A percentile compares a stretch with the other conserved stretches of the same genome.
These are phyloP conservation scores for Drosophila aldrichi DNA, from an alignment of 2,888 invertebrate species.

Conservation along the genomic window DNA sequence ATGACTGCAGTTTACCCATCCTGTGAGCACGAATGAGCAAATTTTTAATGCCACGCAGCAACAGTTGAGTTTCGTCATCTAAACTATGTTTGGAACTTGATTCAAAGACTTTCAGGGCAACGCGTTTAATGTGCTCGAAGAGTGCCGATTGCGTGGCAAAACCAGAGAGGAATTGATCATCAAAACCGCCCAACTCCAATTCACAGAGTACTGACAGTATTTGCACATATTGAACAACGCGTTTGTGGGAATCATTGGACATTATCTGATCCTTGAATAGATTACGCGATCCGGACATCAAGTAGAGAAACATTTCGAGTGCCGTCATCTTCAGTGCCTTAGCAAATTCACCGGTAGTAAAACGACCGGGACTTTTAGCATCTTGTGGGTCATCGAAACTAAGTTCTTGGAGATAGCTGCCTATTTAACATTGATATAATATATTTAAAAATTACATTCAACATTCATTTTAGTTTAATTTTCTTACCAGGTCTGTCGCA, in stretches of 20 bases:
- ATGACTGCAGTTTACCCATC: conserved; percentile 30
- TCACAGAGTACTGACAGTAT: conserved; percentile 66
- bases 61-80: conserved; percentile 40
- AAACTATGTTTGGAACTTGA: conserved; percentile 76
- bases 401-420: conserved; percentile 16
- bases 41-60: conserved; percentile 61
- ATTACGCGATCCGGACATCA: conserved; percentile 53
- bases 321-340: conserved; percentile 55
- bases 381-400: conserved; percentile 8
- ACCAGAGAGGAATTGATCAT: conserved; percentile 56
- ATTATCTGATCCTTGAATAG: conserved; percentile 64
- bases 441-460: neutral
- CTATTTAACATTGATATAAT: neutral
- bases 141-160: conserved; percentile 67
- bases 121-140: conserved; percentile 58
- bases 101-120: conserved; percentile 78
- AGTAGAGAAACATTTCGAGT: conserved; percentile 78
- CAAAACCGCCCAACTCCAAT: conserved; percentile 78
- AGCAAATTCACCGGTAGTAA: conserved; percentile 43
- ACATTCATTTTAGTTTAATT: neutral
- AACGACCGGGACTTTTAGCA: conserved; percentile 20
- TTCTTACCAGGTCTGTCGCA: conserved; percentile 18
- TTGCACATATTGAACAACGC: conserved; percentile 63
- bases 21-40: conserved; percentile 64
- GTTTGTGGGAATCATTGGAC: conserved; percentile 68